Conservation (phyloP, 2,888 invertebrate species). For the Oligia fasciuncula region DNA sequence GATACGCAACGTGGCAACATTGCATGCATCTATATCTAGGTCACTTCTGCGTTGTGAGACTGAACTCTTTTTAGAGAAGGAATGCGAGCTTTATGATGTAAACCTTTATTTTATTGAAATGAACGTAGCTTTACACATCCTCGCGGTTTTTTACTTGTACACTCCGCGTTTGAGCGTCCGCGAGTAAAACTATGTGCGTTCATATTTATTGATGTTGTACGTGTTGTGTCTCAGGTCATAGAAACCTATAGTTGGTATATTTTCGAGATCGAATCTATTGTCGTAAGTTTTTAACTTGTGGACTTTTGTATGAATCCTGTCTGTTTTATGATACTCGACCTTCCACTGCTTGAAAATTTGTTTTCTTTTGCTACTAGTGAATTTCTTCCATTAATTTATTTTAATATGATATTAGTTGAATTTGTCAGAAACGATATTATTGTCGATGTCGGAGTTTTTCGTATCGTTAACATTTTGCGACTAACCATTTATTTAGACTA, state of each 20-base stretch:
- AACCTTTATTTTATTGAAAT: slow-evolving; percentile 20
- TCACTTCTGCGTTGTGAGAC: slow-evolving; percentile 12
- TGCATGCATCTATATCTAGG: slow-evolving; percentile 29
- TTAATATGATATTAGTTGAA: background rate
- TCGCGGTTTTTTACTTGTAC: slow-evolving; percentile 38
- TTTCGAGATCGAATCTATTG: background rate
- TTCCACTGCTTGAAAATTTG: background rate
- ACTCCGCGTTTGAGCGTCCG: slow-evolving; percentile 19
- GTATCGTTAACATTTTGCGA: background rate
- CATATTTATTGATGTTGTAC: slow-evolving; percentile 27
- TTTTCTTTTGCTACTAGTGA: slow-evolving; percentile 6
- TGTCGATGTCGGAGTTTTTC: background rate
- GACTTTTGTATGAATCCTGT: background rate
- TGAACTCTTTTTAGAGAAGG: slow-evolving; percentile 15
- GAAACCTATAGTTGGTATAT: slow-evolving; percentile 1
- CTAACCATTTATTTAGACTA: background rate
- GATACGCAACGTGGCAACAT: background rate
- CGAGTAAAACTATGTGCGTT: slow-evolving; percentile 27
- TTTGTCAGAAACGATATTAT: background rate
- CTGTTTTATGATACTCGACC: too few relatives aligned
- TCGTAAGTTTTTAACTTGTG: background rate
- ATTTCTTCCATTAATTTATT: background rate
- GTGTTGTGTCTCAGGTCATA: slow-evolving; percentile 9
- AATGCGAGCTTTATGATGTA: slow-evolving; percentile 31
- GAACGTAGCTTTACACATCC: slow-evolving; percentile 33